A percentile compares a stretch with the other conserved stretches of the same genome.
Evolutionary conservation across 2,797 vertebrate genomes (phyloP).

Genomic region (Sebastes dallii): DNA sequence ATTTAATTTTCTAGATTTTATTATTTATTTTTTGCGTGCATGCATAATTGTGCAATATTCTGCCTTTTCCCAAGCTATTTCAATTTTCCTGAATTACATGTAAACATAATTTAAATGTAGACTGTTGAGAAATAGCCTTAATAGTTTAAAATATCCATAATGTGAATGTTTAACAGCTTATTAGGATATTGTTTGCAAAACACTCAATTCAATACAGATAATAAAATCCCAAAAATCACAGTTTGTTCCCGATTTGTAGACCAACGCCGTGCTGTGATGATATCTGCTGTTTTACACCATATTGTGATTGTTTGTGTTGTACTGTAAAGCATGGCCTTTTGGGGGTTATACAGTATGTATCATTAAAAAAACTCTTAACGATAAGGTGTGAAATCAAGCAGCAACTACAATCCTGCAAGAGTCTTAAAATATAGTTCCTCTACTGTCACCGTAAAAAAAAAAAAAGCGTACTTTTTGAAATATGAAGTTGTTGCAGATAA

Average conservation of each 20-base stretch:
- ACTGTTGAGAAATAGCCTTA: background rate
- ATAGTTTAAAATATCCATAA: background rate
- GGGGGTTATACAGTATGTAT: background rate
- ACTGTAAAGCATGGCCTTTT: background rate
- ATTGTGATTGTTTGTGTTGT: background rate
- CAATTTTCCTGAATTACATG: background rate
- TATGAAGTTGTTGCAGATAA: background rate
- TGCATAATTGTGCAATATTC: background rate
- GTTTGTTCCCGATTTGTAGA: background rate
- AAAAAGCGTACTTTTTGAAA: background rate
- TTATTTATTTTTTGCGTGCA: conserved; percentile 17
- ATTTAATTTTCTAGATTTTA: background rate
- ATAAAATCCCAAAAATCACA: background rate
- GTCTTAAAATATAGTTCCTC: background rate
- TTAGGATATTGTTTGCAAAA: background rate
- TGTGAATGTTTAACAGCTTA: background rate
- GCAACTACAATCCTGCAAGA: background rate
- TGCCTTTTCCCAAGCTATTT: background rate
- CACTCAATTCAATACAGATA: background rate
- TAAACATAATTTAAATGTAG: background rate
- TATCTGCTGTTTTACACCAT: background rate
- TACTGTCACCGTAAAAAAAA: background rate
- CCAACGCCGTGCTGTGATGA: background rate
- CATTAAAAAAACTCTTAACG: background rate
- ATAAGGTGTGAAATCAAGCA: background rate